Base-by-base conservation (phyloP, 2,797 vertebrate species). In the Rhinogobio ventralis region DNA sequence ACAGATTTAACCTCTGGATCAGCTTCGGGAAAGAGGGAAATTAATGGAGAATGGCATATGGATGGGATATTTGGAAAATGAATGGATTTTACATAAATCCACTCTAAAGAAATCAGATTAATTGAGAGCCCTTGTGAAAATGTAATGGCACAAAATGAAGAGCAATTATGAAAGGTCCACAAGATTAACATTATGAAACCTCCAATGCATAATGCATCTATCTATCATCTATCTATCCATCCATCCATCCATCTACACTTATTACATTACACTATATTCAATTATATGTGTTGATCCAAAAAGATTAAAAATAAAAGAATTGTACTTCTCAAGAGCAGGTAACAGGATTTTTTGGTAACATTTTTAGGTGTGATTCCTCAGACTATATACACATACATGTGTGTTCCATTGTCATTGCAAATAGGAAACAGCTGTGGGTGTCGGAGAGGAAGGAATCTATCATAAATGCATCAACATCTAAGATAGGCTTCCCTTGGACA, bases 351-450 rank as follows among this genome's bases (percentile, higher is more conserved):
- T 30, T 15, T 62, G 62, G 14, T 30, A 64, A 64, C 7, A 64
- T 30, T 64, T 36, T 64, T 7, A 15, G 25, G 13, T 3, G 1
- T 64, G 60, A 64, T 30, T 15, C 25, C 62, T 8, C 28, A 64
- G 7, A 64, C 60, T 64, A 20, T 53, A 23, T 3, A 19, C 49
- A 53, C 19, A 53, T 53, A 23, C 8, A 53, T 20, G 7, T 8
- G 20, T 55, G 53, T 62, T 28, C 6, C n/a, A 17, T 33, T 49
- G 28, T 51, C 62, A 64, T 68, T 45, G 36, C 75, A 85, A 71
- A 64, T 20, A 57, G 79, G 81, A 76, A 72, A 83, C 85, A 89
- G 88, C 90, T 91, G 92, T 90, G 93, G 71, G 91, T 92, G 86
- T 90, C 85, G 46, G 77, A 80, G 66, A 81, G 88, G 84, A 69